A percentile compares a stretch with the other conserved stretches of the same genome.
phyloP scores from a whole-genome alignment of 1,140 invertebrate species.

The Leptinotarsa undecemlineata region DNA sequence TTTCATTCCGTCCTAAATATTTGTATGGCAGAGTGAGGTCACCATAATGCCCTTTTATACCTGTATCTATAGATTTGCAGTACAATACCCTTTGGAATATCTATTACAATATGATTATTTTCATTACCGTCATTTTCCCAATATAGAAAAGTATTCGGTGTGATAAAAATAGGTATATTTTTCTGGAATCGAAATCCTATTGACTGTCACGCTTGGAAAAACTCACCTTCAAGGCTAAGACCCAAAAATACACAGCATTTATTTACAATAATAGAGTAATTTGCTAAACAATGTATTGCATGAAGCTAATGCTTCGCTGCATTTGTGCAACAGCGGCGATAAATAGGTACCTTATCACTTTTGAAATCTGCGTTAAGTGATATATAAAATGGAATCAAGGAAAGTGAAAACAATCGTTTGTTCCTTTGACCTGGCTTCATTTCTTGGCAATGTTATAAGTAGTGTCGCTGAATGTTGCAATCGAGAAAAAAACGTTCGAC shows the following conservation, averaged over 20 bases:
- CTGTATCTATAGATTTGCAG: too few species aligned
- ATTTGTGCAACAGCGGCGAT: conserved; percentile 36
- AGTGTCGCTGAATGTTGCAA: conserved; percentile 1
- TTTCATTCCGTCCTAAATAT: too few species aligned
- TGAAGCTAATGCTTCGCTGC: conserved; percentile 32
- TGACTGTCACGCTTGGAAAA: background rate
- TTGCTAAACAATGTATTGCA: conserved; percentile 32
- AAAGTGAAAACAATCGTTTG: conserved; percentile 52
- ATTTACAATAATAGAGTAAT: conserved; percentile 32
- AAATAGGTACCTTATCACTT: conserved; percentile 39
- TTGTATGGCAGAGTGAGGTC: too few species aligned
- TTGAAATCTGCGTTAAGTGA: conserved; percentile 42
- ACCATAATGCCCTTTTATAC: too few species aligned
- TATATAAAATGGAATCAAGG: conserved; percentile 49
- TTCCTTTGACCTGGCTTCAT: conserved; percentile 25
- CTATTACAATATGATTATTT: too few species aligned
- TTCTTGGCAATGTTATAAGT: background rate
- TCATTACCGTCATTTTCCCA: too few species aligned
- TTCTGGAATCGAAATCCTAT: too few species aligned
- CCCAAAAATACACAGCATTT: conserved; percentile 28
- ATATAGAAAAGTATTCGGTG: too few species aligned
- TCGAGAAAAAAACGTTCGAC: background rate
- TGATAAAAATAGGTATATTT: too few species aligned
- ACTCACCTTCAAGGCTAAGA: conserved; percentile 11
- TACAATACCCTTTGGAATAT: too few species aligned